A percentile compares a stretch with the other conserved stretches of the same genome.
These are phyloP conservation scores for Drosophila koepferae DNA, from an alignment of 2,888 invertebrate genomes.

Conservation along the genomic window DNA sequence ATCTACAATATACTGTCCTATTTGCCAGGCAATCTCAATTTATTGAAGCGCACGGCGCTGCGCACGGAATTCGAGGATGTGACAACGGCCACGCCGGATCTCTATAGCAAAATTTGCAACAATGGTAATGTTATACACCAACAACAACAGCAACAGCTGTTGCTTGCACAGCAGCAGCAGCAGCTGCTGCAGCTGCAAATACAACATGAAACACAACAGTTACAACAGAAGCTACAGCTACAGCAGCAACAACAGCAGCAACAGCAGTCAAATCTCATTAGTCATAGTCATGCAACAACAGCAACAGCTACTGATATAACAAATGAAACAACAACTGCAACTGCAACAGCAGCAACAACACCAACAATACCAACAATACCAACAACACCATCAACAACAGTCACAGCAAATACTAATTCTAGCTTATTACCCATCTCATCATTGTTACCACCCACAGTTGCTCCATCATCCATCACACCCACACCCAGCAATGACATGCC, in stretches of 20 bases:
- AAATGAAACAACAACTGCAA: slow-evolving; percentile 14
- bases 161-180: slow-evolving; percentile 54
- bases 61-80: slow-evolving; percentile 85
- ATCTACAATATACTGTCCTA: slow-evolving; percentile 87
- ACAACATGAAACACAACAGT: slow-evolving; percentile 55
- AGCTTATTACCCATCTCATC: slow-evolving; percentile 74
- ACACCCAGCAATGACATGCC: slow-evolving; percentile 59
- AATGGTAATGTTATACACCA: slow-evolving; percentile 84
- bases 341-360: slow-evolving; percentile 37
- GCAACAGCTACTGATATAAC: slow-evolving; percentile 34
- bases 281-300: slow-evolving; percentile 52
- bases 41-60: slow-evolving; percentile 85
- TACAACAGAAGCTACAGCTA: slow-evolving; percentile 47
- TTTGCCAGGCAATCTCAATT: slow-evolving; percentile 85
- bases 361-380: slow-evolving; percentile 57
- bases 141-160: slow-evolving; percentile 55
- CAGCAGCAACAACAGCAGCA: slow-evolving; percentile 36
- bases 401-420: slow-evolving; percentile 69
- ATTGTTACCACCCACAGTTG: slow-evolving; percentile 76
- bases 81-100: slow-evolving; percentile 85
- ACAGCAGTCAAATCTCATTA: slow-evolving; percentile 52
- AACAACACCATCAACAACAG: slow-evolving; percentile 43
- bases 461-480: slow-evolving; percentile 71
- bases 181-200: slow-evolving; percentile 56
- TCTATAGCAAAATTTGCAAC: slow-evolving; percentile 86